A percentile compares a stretch with the other conserved stretches of the same genome.
These are phyloP conservation scores for Montipora capricornis DNA, from an alignment of 64 coral and sea anemone species.

Conservation along the genomic window DNA sequence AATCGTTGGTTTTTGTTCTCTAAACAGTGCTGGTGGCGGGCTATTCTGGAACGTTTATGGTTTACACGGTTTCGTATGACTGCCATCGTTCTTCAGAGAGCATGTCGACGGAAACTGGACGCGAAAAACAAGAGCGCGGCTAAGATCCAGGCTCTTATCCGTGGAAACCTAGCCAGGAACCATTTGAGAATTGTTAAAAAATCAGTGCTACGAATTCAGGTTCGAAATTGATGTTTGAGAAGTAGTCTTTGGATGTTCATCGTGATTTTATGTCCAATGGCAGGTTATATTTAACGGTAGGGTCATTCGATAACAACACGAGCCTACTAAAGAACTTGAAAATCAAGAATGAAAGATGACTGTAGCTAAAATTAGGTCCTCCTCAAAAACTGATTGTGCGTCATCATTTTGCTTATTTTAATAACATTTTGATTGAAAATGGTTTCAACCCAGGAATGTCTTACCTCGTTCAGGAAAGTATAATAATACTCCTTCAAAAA, in stretches of 20 bases:
- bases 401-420: no score
- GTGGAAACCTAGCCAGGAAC: conserved; percentile 66
- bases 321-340: no score
- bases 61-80: conserved; percentile 53
- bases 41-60: conserved; percentile 59
- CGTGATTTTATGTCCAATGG: no score
- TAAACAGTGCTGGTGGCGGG: conserved; percentile 85
- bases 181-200: conserved; percentile 50
- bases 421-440: not conserved
- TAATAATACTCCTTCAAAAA: no score
- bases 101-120: conserved; percentile 35
- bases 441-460: no score
- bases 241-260: no score
- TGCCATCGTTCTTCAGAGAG: conserved; percentile 64
- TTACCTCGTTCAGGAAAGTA: no score
- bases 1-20: not conserved
- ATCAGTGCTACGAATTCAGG: conserved; percentile 83
- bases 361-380: no score
- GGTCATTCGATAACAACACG: no score
- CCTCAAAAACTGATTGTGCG: no score
- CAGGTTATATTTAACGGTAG: no score
- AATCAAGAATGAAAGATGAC: no score
- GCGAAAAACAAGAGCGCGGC: conserved; percentile 55
- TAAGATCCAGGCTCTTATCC: conserved; percentile 75
- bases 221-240: not conserved